phyloP scores from a whole-genome alignment of 2,888 invertebrate species.

The Cataglyphis rosenhaueri region DNA sequence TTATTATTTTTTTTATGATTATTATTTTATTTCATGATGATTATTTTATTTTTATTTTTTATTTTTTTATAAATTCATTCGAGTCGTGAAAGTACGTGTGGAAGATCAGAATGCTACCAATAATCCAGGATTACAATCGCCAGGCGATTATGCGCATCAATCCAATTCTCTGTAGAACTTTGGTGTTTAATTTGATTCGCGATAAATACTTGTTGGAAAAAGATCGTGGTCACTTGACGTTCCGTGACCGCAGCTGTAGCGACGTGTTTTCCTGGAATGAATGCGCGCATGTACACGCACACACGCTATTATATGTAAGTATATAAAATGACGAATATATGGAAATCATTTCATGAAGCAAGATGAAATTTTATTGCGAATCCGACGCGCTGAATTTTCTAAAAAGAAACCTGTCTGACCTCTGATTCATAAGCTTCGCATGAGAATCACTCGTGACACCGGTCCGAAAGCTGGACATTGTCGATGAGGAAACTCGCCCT shows the following conservation, averaged over 20 bases:
- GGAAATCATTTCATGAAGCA: neutral
- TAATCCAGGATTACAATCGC: conserved; percentile 30
- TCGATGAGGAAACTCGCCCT: conserved; percentile 63
- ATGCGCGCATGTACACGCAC: neutral
- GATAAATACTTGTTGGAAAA: conserved; percentile 22
- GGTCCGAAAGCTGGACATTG: conserved; percentile 63
- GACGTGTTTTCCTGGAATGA: conserved; percentile 4
- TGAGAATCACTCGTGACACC: conserved; percentile 60
- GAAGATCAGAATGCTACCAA: neutral
- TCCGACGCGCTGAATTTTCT: neutral
- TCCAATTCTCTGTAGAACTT: conserved; percentile 28
- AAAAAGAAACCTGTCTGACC: neutral
- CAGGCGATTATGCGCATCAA: conserved; percentile 7
- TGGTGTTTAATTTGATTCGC: conserved; percentile 38
- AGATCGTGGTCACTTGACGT: conserved; percentile 14
- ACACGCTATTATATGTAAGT: neutral
- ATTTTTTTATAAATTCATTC: neutral
- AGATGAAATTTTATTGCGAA: conserved; percentile 10
- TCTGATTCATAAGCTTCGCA: conserved; percentile 32
- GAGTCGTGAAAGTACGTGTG: neutral
- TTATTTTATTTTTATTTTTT: neutral
- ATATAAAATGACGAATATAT: neutral
- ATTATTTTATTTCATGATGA: neutral
- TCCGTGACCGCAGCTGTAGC: conserved; percentile 34
- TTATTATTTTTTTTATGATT: neutral